Percentiles rank a stretch among this genome's conserved stretches.
phyloP scores from a whole-genome alignment of 2,113 vertebrate species.

The Podarcis cretensis region DNA sequence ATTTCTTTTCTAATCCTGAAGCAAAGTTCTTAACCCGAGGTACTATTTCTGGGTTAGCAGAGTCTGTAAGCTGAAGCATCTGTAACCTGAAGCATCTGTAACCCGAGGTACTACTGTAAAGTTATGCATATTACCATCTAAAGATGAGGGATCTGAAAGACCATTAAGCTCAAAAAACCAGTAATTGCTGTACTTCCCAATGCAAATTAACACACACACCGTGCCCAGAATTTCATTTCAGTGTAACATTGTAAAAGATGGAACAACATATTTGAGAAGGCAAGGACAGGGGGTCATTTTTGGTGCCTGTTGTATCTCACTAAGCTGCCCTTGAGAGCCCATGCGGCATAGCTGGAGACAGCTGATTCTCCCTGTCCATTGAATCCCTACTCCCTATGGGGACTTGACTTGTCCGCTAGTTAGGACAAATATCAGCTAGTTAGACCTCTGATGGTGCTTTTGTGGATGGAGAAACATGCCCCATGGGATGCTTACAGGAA shows the following conservation, averaged over 20 bases:
- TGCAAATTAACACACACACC: neutral
- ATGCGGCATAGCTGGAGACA: neutral
- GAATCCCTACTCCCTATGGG: conserved; percentile 15
- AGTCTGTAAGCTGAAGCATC: too few relatives aligned
- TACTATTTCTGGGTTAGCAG: too few relatives aligned
- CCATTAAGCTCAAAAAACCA: too few relatives aligned
- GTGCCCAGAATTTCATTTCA: neutral
- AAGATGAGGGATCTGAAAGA: too few relatives aligned
- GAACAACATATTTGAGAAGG: neutral
- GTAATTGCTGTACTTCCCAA: neutral
- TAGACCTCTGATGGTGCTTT: neutral
- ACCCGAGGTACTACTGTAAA: too few relatives aligned
- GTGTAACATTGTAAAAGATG: neutral
- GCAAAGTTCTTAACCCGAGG: too few relatives aligned
- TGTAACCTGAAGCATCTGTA: too few relatives aligned
- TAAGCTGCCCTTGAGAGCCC: fast-evolving
- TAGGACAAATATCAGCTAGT: neutral
- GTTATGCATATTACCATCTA: too few relatives aligned
- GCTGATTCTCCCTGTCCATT: conserved; percentile 14
- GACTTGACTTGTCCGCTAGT: neutral
- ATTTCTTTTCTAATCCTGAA: too few relatives aligned
- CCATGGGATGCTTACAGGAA: neutral
- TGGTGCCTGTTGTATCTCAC: neutral
- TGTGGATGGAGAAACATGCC: neutral
- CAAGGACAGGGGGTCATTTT: neutral